A percentile compares a stretch with the other conserved stretches of the same genome.
These are phyloP conservation scores for Drosophila trichaetosa DNA, from an alignment of 2,888 invertebrate species.

Conservation along the genomic window DNA sequence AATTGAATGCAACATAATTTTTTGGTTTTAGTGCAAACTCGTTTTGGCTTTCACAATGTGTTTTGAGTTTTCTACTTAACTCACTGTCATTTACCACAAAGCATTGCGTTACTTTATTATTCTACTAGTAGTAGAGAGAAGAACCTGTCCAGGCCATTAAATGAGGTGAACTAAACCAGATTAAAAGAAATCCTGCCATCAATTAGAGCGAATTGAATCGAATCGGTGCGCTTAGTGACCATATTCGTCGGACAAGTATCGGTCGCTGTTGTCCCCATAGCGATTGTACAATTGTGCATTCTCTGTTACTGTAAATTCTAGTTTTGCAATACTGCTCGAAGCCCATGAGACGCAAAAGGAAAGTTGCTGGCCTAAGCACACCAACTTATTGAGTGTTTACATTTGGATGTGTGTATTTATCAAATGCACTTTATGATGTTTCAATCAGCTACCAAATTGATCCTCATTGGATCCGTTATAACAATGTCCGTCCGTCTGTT, in stretches of 20 bases:
- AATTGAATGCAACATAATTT: neutral
- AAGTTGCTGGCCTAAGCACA: constrained; percentile 5
- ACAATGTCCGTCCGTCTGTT: neutral
- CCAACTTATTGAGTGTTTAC: neutral
- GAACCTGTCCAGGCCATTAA: constrained; percentile 13
- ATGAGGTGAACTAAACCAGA: constrained; percentile 28
- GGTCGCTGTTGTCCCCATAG: constrained; percentile 20
- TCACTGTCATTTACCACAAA: neutral
- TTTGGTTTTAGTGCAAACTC: neutral
- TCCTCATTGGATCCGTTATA: neutral
- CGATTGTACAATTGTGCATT: constrained; percentile 14
- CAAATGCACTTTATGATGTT: neutral
- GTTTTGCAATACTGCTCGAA: constrained; percentile 31
- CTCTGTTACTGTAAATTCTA: constrained; percentile 43
- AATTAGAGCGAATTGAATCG: constrained; percentile 36
- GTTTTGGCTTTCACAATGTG: neutral
- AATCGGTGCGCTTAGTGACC: constrained; percentile 11
- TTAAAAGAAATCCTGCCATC: constrained; percentile 39
- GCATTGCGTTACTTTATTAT: constrained; percentile 11
- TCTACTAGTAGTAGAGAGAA: neutral
- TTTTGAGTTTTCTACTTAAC: neutral
- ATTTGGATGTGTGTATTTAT: neutral
- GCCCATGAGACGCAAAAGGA: constrained; percentile 18
- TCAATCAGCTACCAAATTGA: neutral
- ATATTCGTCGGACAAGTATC: constrained; percentile 35